These are phyloP conservation scores for Drosophila rhopaloa DNA, from an alignment of 1,140 invertebrate species.

Conservation along the genomic window DNA sequence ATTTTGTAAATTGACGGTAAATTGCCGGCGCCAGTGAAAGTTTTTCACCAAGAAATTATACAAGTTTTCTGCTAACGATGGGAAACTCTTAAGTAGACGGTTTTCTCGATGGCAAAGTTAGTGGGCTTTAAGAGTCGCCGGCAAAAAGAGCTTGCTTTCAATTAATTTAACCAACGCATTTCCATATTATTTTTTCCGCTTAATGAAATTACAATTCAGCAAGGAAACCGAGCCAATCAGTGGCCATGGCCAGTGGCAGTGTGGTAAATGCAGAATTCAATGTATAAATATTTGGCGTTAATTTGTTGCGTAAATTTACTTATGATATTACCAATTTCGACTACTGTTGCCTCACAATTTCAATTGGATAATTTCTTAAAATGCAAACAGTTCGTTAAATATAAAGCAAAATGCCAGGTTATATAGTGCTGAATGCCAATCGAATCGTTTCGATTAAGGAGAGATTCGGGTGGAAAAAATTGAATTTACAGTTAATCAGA, in stretches of 20 bases:
- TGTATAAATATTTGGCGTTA: constrained; percentile 33
- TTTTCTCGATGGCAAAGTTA: constrained; percentile 2
- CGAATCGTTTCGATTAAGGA: constrained; percentile 16
- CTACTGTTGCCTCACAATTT: neutral
- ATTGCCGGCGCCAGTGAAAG: constrained; percentile 36
- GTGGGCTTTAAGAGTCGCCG: constrained; percentile 5
- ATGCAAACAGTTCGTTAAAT: neutral
- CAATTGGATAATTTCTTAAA: constrained; percentile 1
- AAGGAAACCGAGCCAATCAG: neutral
- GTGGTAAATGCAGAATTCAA: constrained; percentile 1
- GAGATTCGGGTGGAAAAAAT: constrained; percentile 49
- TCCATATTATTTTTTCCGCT: neutral
- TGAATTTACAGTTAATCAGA: constrained; percentile 82
- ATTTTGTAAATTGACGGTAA: constrained; percentile 41
- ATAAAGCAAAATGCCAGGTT: neutral
- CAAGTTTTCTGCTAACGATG: constrained; percentile 28
- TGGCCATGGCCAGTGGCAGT: constrained; percentile 16
- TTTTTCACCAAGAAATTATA: constrained; percentile 39
- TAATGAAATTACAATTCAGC: constrained; percentile 47
- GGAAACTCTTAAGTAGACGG: constrained; percentile 10
- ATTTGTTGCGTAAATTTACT: constrained; percentile 15
- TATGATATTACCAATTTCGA: constrained; percentile 1
- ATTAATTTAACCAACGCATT: neutral
- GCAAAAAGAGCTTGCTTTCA: neutral
- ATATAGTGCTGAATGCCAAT: constrained; percentile 4